Evolutionary conservation across 1,140 invertebrate species (phyloP).

Genomic region (Chlorops oryzae): DNA sequence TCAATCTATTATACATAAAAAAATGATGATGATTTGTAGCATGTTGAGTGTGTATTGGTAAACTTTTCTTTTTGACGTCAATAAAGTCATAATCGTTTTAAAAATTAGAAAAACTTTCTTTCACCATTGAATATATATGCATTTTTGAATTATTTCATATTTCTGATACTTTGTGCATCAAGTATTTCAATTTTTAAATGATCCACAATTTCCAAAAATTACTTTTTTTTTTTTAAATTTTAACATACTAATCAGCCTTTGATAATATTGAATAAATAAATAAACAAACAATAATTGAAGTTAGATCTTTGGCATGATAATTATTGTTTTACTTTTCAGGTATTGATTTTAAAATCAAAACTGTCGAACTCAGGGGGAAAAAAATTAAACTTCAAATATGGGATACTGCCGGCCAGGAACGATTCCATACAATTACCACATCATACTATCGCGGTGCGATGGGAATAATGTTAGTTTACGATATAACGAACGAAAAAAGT

Average conservation of each 20-base stretch:
- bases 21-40: too few relatives aligned
- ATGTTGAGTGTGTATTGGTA: too few relatives aligned
- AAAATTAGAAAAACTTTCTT: too few relatives aligned
- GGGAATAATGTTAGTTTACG: constrained; percentile 98
- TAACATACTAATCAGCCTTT: neutral
- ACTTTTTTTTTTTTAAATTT: neutral
- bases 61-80: too few relatives aligned
- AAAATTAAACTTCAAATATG: constrained; percentile 99
- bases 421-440: constrained; percentile 96
- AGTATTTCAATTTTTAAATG: too few relatives aligned
- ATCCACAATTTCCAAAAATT: too few relatives aligned
- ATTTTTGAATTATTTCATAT: too few relatives aligned
- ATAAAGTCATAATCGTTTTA: too few relatives aligned
- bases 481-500: constrained; percentile 96
- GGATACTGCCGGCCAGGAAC: constrained; percentile 79
- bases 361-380: constrained; percentile 93
- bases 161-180: too few relatives aligned
- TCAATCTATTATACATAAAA: too few relatives aligned
- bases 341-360: constrained; percentile 99
- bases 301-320: constrained; percentile 2
- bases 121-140: too few relatives aligned
- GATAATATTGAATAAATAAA: neutral
- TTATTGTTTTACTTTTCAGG: constrained; percentile 62
- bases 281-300: neutral
- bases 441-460: constrained; percentile 96